Base-by-base conservation (phyloP, 1,140 invertebrate species). In the Nasonia vitripennis region DNA sequence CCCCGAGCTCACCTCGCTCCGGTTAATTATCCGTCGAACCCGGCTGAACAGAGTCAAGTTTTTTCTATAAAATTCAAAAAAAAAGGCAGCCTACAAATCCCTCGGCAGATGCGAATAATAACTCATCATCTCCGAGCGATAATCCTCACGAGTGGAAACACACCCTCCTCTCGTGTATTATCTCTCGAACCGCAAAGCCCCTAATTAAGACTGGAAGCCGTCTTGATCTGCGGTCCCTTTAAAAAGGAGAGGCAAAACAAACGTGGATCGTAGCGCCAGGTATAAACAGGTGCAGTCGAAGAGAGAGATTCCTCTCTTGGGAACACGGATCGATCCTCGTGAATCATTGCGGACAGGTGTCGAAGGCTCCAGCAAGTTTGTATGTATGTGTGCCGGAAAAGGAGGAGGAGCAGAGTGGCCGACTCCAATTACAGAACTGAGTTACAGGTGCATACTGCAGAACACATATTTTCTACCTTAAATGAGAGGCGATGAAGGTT, bases 271-370 rank as follows among this genome's bases (percentile, higher is more conserved):
- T 62, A 9, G 17, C 77, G 20, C 23, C 79, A 81, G 79, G 79
- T 73, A n/a, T 62, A 81, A 73, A 73, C 79, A 81, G 79, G 79
- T 81, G 67, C 45, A 75, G 4, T 5, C 27, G 17, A 3, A 12
- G 9, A 34, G 31, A 17, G 9, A 45, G 73, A 77, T n/a, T 41
- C 48, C 10, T n/a, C 4, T 48, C 4, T 48, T 10, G 3, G 71
- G 34, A 34, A 4, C 11, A 48, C 0, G 31, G 7, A n/a, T n/a
- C 71, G 74, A 83, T 78, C 27, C 37, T 68, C 11, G 31, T 75
- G 51, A 83, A 83, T 83, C 81, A 75, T 75, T 11, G 10, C 27
- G 31, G 74, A 73, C 71, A 83, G 73, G 48, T 83, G 81, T 75
- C 51, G 81, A 83, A 82, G 45, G 31, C 6, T 37, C 6, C 2